A percentile compares a stretch with the other conserved stretches of the same genome.
These are phyloP conservation scores for Teinopalpus imperialis DNA, from an alignment of 2,888 invertebrate species.

Conservation along the genomic window DNA sequence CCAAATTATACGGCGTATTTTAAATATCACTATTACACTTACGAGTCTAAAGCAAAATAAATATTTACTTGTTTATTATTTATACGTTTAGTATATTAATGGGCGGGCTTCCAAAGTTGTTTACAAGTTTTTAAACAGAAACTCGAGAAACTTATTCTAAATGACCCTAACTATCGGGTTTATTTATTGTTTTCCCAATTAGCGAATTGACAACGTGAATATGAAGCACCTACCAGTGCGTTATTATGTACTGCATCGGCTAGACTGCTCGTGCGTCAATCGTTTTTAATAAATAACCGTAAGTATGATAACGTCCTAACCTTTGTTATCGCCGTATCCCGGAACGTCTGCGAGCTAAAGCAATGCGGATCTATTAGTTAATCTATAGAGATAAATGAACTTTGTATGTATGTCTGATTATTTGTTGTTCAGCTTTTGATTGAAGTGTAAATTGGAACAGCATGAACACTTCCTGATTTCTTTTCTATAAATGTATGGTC, in stretches of 20 bases:
- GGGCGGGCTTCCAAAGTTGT: neutral
- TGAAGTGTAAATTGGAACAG: no score
- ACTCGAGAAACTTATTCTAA: neutral
- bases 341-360: conserved; percentile 73
- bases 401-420: conserved; percentile 14
- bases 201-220: neutral
- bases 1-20: no score
- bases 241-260: conserved; percentile 38
- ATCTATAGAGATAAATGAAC: conserved; percentile 28
- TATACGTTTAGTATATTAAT: no score
- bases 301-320: conserved; percentile 68
- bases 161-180: conserved; percentile 15
- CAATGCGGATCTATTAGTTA: conserved; percentile 60
- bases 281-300: conserved; percentile 69
- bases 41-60: no score
- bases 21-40: no score
- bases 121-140: conserved; percentile 1
- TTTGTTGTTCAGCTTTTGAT: conserved; percentile 46
- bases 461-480: no score
- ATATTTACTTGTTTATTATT: no score
- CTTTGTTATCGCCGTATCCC: conserved; percentile 74
- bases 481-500: no score
- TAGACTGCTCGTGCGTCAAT: conserved; percentile 77
- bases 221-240: conserved; percentile 1
- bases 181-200: conserved; percentile 22